Evolutionary conservation across 2,888 invertebrate species (phyloP).

Genomic region (Oconnorella tubifera): DNA sequence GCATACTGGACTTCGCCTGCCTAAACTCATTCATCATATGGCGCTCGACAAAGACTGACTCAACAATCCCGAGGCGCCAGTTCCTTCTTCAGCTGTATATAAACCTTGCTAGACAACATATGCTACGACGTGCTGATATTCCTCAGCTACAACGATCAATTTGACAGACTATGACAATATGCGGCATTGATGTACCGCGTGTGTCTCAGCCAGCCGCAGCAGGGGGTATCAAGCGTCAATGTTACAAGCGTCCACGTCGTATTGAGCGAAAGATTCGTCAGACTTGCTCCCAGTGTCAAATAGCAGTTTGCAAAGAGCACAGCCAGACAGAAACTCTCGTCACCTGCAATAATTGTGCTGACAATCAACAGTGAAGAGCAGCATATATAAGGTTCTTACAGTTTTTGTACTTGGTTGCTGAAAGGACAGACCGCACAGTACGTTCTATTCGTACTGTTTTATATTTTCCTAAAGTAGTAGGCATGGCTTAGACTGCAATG

Average conservation of each 20-base stretch:
- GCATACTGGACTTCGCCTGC: background rate
- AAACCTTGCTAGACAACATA: background rate
- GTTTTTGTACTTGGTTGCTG: too few species aligned
- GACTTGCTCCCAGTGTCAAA: too few species aligned
- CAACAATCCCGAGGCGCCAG: background rate
- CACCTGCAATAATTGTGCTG: too few species aligned
- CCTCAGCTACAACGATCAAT: background rate
- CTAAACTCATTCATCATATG: background rate
- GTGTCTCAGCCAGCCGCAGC: background rate
- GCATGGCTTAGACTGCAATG: background rate
- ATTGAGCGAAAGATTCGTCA: too few species aligned
- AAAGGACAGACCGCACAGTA: too few species aligned
- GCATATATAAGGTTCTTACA: too few species aligned
- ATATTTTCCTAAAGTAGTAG: background rate
- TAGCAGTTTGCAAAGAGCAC: too few species aligned
- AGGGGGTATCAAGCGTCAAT: background rate
- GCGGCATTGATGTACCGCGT: background rate
- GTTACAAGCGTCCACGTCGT: background rate
- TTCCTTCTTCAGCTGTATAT: background rate
- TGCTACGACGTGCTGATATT: background rate
- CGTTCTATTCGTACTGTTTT: too few species aligned
- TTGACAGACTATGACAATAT: background rate
- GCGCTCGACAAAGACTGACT: slow-evolving; percentile 2
- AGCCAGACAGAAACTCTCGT: too few species aligned
- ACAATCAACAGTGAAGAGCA: too few species aligned